Percentiles rank a stretch among this genome's conserved stretches.
Evolutionary conservation across 2,797 vertebrate genomes (phyloP).

Genomic region (Pitangus sulphuratus): DNA sequence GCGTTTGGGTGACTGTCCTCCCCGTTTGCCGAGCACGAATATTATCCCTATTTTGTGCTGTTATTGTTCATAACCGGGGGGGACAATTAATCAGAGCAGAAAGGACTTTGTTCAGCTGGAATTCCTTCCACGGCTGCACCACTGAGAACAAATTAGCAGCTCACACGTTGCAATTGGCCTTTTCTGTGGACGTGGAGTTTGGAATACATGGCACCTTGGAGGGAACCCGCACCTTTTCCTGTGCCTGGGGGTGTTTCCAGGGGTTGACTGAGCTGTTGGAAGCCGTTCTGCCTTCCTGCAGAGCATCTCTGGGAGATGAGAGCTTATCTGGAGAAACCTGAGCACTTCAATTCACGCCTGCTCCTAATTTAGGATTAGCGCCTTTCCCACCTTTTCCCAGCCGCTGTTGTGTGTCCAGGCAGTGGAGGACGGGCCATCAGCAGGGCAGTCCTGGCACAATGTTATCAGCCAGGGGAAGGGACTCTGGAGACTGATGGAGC

Average conservation of each 20-base stretch:
- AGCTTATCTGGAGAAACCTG: neutral
- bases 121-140: neutral
- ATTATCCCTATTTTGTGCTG: neutral
- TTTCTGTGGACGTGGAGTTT: neutral
- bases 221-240: neutral
- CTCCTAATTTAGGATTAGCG: neutral
- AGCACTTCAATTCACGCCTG: neutral
- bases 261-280: neutral
- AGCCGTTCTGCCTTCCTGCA: neutral
- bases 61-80: neutral
- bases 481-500: neutral
- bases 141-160: neutral
- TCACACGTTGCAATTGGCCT: neutral
- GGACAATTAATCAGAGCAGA: slow-evolving; percentile 37
- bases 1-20: neutral
- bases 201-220: neutral
- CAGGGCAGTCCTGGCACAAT: neutral
- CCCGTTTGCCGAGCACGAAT: neutral
- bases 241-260: rapidly evolving
- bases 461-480: neutral
- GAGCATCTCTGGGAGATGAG: neutral
- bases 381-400: neutral
- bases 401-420: neutral
- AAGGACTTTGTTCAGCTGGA: slow-evolving; percentile 15
- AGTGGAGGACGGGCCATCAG: neutral